Conservation (phyloP, 2,888 invertebrate species). For the Nipponacmea schrenckii region DNA sequence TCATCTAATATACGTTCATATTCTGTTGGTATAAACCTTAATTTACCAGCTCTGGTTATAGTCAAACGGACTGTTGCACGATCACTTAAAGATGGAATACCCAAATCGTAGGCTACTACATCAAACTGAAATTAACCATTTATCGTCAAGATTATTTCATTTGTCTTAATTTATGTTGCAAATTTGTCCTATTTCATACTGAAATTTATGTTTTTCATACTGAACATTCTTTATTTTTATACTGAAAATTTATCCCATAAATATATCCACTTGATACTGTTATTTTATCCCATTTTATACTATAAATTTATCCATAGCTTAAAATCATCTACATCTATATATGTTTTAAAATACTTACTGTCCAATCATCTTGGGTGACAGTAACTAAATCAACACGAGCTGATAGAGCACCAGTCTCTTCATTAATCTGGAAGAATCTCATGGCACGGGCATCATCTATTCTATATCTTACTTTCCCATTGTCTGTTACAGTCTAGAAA, state of each 20-base stretch:
- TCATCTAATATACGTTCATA: slow-evolving; percentile 24
- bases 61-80: slow-evolving; percentile 45
- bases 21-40: slow-evolving; percentile 26
- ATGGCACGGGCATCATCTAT: background rate
- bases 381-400: slow-evolving; percentile 3
- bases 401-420: slow-evolving; percentile 9
- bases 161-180: no score
- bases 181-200: no score
- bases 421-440: background rate
- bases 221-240: no score
- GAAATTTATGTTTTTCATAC: no score
- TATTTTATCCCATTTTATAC: no score
- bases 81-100: slow-evolving; percentile 41
- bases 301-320: no score
- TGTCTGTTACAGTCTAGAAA: background rate
- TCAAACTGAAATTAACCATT: slow-evolving; percentile 35
- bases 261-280: no score
- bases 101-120: slow-evolving; percentile 52
- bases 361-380: slow-evolving; percentile 13
- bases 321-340: no score
- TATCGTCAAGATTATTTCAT: no score
- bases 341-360: no score
- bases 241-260: no score
- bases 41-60: slow-evolving; percentile 42
- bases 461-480: background rate